phyloP scores from a whole-genome alignment of 1,140 invertebrate genomes.

The Apocrypta bakeri region DNA sequence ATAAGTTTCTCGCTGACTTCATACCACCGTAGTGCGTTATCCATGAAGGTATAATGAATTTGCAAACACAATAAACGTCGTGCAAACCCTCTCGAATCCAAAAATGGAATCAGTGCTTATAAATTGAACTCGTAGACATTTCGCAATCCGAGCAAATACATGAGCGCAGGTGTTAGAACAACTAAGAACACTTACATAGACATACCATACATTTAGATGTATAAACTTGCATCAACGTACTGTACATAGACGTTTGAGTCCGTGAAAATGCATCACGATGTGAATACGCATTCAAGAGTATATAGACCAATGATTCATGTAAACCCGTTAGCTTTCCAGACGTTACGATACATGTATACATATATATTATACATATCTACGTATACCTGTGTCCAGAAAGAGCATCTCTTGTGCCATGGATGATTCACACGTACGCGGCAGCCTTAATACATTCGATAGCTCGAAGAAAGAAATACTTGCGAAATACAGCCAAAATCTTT shows the following conservation, averaged over 20 bases:
- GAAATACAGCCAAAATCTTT: neutral
- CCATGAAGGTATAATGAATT: neutral
- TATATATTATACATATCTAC: neutral
- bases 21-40: neutral
- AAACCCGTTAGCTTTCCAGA: conserved; percentile 55
- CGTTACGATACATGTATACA: neutral
- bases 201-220: too few species aligned
- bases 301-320: conserved; percentile 57
- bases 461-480: neutral
- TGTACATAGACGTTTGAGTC: too few species aligned
- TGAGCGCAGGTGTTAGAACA: conserved; percentile 23
- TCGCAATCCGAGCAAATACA: neutral
- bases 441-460: conserved; percentile 26
- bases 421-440: conserved; percentile 29
- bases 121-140: conserved; percentile 50
- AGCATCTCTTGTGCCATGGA: neutral
- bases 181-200: neutral
- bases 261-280: conserved; percentile 13
- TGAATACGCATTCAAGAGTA: neutral
- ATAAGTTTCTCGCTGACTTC: neutral
- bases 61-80: neutral
- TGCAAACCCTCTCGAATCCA: neutral
- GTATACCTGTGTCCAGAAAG: neutral
- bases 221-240: neutral
- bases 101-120: conserved; percentile 49